Conservation (phyloP, 2,888 invertebrate species). For the Scaptomyza polygonia region DNA sequence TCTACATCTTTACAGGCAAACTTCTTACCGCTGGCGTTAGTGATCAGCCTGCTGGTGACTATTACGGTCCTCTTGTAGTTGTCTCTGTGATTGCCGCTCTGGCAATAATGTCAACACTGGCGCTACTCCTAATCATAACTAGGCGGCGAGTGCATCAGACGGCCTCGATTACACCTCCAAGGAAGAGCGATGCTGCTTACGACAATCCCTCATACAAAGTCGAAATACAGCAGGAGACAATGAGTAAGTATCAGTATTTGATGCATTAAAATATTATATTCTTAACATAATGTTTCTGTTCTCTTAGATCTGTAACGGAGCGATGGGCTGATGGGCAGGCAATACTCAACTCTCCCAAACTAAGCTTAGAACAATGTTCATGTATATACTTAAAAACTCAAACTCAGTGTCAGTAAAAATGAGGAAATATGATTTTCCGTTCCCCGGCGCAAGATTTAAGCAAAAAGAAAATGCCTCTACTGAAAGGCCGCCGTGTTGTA, state of each 20-base stretch:
- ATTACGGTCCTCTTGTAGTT: slow-evolving; percentile 94
- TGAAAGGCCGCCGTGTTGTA: slow-evolving; percentile 69
- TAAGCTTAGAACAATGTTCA: slow-evolving; percentile 62
- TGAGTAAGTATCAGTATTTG: slow-evolving; percentile 87
- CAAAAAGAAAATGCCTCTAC: slow-evolving; percentile 28
- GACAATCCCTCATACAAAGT: slow-evolving; percentile 98
- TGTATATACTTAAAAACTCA: slow-evolving; percentile 66
- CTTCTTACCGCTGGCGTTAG: slow-evolving; percentile 83
- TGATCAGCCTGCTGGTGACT: slow-evolving; percentile 87
- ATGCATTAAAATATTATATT: background rate
- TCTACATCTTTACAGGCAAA: slow-evolving; percentile 84
- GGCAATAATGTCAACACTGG: slow-evolving; percentile 92
- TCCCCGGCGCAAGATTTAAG: slow-evolving; percentile 56
- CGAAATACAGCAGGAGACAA: slow-evolving; percentile 95
- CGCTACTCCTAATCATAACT: slow-evolving; percentile 91
- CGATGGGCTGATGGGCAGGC: slow-evolving; percentile 35
- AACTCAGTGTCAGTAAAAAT: slow-evolving; percentile 72
- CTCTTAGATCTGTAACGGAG: slow-evolving; percentile 69
- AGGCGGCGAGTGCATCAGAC: slow-evolving; percentile 89
- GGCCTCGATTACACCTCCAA: slow-evolving; percentile 91
- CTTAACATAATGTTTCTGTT: background rate
- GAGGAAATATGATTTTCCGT: slow-evolving; percentile 39
- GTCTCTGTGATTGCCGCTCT: slow-evolving; percentile 94
- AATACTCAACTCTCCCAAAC: slow-evolving; percentile 44
- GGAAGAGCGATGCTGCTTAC: slow-evolving; percentile 94